Evolutionary conservation across 1,140 invertebrate species (phyloP), one percentile per base, ranked within the genome.

Genomic region (Lepidotrigona ventralis): DNA sequence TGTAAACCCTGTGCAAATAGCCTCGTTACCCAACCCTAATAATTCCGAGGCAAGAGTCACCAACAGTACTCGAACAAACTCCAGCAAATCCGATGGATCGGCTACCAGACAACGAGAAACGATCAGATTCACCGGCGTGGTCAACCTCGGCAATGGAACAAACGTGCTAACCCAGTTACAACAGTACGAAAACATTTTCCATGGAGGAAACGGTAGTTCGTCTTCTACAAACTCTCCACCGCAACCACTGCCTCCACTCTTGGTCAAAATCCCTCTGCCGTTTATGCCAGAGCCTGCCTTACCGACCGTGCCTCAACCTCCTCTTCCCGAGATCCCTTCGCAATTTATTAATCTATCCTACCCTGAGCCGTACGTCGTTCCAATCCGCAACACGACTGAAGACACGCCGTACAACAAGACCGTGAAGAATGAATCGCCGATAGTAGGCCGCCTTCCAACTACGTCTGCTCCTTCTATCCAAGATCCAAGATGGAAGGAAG

Each of bases 61-160:
- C 19, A 33, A 33, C 6, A 39, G 8, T 4, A 64, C n/a, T 19
- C n/a, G 60, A 14, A n/a, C 69, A 14, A 69, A 33, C 29, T 39
- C 64, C 12, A 66, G 29, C 26, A 14, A 8, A 46, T 19, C 79
- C 19, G 51, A 60, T 64, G 2, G 17, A 4, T 53, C 78, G n/a
- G 75, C 76, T 14, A 85, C 91, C 0, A 87, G 79, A 39, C 91
- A 85, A 54, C 83, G 90, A 12, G 91, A 94, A 79, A 93, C 92
- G 0, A 81, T 94, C 1, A 85, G 90, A 33, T 91, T 94, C n/a
- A 94, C 94, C 0, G 93, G 93, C 0, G 90, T 94, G 2, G 71
- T 94, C 0, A 94, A 94, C 72, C 93, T 94, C 15, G 93, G 94
- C 8, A 94, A 94, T 72, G 92, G 92, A 51, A 89, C 93, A 0